Evolutionary conservation across 2,113 vertebrate species (phyloP), one percentile per base, ranked within the genome.

Genomic region (Hippopotamus amphibius): DNA sequence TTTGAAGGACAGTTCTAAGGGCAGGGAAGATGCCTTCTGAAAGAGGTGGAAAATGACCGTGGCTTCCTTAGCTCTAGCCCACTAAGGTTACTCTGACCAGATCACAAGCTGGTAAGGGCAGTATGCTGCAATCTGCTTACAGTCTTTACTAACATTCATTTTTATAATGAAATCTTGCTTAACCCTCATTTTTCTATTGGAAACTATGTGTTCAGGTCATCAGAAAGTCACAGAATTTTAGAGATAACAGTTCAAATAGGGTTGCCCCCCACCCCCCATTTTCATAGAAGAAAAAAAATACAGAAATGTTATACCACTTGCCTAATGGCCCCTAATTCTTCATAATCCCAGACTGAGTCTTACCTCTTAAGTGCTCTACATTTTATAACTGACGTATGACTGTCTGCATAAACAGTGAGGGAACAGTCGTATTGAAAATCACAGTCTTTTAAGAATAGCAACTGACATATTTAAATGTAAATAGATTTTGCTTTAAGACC

Each of bases 161-260:
- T 97, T 71, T 33, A 76, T 92, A 96, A 90, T 28, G 7, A 85
- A 95, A 61, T 63, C 66, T 53, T 88, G 53, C 16, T 96, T 43
- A 83, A 8, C 46, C 88, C 14, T 59, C 33, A 74, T 74, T 76
- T 89, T 83, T 92, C 71, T 95, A 48, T 57, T 90, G 11, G 96
- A 86, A 90, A 95, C 2, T 84, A 15, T 21, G 8, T 90, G n/a
- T 82, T 43, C 5, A 87, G 65, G 46, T 65, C 61, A 90, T 48
- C 80, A 85, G 80, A 77, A 59, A 68, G 15, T 87, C 48, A 57
- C 0, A 93, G 86, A 87, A 87, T 71, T 71, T 87, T 83, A 93
- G 69, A 74, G 72, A 61, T 50, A 90, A 94, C 72, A 89, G 7
- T 24, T 95, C 59, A 95, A 86, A 90, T 80, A 80, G 76, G 50